phyloP scores from a whole-genome alignment of 1,140 invertebrate genomes.

The Aphaenogaster rudis region DNA sequence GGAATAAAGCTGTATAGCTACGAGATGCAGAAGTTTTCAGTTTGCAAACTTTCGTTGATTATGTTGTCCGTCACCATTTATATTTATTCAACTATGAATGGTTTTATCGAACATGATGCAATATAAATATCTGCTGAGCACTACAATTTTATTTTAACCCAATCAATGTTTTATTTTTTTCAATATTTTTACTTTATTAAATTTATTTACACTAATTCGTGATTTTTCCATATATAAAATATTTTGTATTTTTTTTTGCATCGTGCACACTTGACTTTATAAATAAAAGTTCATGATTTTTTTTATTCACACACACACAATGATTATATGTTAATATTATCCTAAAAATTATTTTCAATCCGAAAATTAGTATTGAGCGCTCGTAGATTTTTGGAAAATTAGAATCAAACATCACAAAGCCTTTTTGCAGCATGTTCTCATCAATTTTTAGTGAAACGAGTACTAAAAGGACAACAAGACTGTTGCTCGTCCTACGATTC shows the following conservation, averaged over 20 bases:
- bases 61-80: conserved; percentile 11
- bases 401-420: neutral
- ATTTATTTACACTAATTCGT: neutral
- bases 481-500: neutral
- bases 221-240: neutral
- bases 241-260: conserved; percentile 1
- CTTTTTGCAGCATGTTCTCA: neutral
- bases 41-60: conserved; percentile 50
- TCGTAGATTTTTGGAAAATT: neutral
- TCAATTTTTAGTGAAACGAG: neutral
- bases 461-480: neutral
- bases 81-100: neutral
- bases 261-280: neutral
- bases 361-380: neutral
- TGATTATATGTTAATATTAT: neutral
- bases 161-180: neutral
- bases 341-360: neutral
- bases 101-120: conserved; percentile 2
- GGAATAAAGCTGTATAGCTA: neutral
- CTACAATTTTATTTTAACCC: neutral
- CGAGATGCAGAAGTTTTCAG: conserved; percentile 39
- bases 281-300: neutral
- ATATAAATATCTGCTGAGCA: neutral
- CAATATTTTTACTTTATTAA: neutral
- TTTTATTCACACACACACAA: neutral